A percentile compares a stretch with the other conserved stretches of the same genome.
Conservation (phyloP, 2,113 vertebrate species). For the Tenrec ecaudatus region DNA sequence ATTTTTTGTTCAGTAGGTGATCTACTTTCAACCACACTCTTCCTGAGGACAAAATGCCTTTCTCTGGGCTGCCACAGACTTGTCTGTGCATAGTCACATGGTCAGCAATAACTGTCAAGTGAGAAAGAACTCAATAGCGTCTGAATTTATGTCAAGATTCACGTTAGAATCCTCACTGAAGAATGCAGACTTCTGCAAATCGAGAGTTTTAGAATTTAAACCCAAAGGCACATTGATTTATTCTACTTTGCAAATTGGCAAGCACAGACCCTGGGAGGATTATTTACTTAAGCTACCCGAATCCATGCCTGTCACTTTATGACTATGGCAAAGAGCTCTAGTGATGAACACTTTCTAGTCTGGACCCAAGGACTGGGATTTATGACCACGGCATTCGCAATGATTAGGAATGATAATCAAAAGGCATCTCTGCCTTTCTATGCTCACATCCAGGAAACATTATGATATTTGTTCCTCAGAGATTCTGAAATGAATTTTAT, state of each 20-base stretch:
- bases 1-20: no score
- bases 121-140: no score
- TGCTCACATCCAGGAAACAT: conserved; percentile 28
- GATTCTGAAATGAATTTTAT: conserved; percentile 27
- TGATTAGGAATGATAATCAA: neutral
- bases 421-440: neutral
- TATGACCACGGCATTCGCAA: neutral
- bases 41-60: no score
- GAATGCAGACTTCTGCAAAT: no score
- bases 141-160: no score
- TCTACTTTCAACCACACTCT: no score
- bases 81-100: no score
- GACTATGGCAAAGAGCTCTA: neutral
- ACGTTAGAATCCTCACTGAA: no score
- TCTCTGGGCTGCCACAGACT: no score
- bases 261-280: neutral
- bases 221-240: neutral
- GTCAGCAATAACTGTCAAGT: no score
- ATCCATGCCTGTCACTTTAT: neutral
- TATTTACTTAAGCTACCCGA: neutral
- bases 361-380: neutral
- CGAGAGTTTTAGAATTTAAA: no score
- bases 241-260: neutral
- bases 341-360: no score
- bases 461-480: neutral